These are phyloP conservation scores for Mandrillus leucophaeus DNA, from an alignment of 2,113 vertebrate species.

Conservation along the genomic window DNA sequence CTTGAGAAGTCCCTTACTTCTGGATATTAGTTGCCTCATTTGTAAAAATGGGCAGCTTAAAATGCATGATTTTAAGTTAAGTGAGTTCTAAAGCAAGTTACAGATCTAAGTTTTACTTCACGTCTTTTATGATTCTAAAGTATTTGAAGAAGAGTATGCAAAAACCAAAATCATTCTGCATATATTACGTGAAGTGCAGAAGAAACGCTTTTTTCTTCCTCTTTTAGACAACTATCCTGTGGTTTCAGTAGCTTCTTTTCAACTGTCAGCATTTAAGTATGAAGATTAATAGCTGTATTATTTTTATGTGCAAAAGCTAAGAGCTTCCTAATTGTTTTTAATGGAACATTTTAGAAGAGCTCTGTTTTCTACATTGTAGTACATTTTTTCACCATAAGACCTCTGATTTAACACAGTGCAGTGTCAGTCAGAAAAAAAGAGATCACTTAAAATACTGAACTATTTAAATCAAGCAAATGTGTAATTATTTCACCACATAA, in stretches of 20 bases:
- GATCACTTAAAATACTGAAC: conserved; percentile 24
- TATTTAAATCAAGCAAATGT: neutral
- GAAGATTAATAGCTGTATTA: conserved; percentile 82
- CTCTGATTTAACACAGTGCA: conserved; percentile 68
- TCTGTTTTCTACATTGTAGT: conserved; percentile 60
- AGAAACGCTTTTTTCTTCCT: neutral
- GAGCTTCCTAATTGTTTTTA: conserved; percentile 78
- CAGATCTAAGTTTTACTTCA: neutral
- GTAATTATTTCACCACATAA: conserved; percentile 26
- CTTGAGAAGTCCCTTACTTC: neutral
- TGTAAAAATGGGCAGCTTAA: neutral
- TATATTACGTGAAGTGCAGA: neutral
- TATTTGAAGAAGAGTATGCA: conserved; percentile 53
- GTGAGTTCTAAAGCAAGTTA: neutral
- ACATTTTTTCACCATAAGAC: conserved; percentile 43
- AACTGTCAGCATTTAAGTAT: conserved; percentile 79
- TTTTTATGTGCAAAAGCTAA: conserved; percentile 78
- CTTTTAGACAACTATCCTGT: conserved; percentile 48
- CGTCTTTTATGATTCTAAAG: neutral
- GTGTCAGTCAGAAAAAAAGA: neutral
- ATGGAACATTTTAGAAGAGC: conserved; percentile 69
- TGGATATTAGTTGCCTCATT: neutral
- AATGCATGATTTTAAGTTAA: neutral
- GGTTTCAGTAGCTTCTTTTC: conserved; percentile 30
- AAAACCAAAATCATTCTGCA: conserved; percentile 64